Evolutionary conservation across 35 echinoderm and acorn worm genomes (phyloP).

Genomic region (Apostichopus parvimensis): DNA sequence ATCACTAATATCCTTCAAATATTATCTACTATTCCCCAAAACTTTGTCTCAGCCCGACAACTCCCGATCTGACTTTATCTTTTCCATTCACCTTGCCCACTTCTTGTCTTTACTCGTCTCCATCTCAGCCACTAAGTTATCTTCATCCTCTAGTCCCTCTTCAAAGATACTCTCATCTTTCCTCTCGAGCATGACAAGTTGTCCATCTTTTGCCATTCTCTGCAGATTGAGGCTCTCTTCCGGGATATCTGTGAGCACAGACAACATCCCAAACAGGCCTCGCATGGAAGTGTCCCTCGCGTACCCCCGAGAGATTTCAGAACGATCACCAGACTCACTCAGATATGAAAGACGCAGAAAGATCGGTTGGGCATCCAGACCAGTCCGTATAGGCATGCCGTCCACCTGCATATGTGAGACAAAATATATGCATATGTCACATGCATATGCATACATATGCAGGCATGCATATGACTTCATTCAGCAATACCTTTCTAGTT

Average conservation of each 20-base stretch:
- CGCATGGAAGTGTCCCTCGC: conserved; percentile 64
- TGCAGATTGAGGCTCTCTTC: conserved; percentile 53
- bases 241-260: conserved; percentile 67
- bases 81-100: neutral
- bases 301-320: conserved; percentile 51
- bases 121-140: conserved; percentile 73
- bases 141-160: conserved; percentile 60
- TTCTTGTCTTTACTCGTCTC: neutral
- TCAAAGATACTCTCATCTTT: conserved; percentile 47
- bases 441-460: no score
- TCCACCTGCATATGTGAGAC: conserved; percentile 54
- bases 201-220: conserved; percentile 47
- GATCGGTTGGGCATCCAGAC: conserved; percentile 65
- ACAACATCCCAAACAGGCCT: conserved; percentile 62
- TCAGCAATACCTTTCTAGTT: no score
- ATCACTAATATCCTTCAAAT: no score
- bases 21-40: no score
- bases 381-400: conserved; percentile 67
- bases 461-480: no score
- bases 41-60: no score
- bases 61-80: no score
- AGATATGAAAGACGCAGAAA: conserved; percentile 66
- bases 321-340: neutral
- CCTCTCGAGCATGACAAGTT: conserved; percentile 33
- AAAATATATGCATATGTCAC: no score